Evolutionary conservation across 2,888 invertebrate species (phyloP).

Genomic region (Zaprionus lineosus): DNA sequence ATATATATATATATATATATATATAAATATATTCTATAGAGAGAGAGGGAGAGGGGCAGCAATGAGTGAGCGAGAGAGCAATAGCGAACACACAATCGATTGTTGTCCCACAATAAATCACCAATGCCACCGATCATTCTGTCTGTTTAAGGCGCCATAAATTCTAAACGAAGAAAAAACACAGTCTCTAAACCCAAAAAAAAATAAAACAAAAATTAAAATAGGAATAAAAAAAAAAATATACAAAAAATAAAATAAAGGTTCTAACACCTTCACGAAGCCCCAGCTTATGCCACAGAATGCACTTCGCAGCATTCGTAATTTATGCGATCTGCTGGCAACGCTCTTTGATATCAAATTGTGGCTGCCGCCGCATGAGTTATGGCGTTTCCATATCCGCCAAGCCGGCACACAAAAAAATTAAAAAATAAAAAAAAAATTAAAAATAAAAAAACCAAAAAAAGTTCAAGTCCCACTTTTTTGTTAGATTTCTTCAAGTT

Average conservation of each 20-base stretch:
- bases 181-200: slow-evolving; percentile 1
- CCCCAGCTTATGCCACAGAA: not conserved
- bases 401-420: too few species aligned
- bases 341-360: slow-evolving; percentile 71
- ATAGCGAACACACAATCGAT: slow-evolving; percentile 47
- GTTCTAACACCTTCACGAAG: slow-evolving; percentile 68
- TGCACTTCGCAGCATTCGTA: slow-evolving; percentile 31
- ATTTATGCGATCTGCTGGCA: slow-evolving; percentile 67
- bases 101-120: slow-evolving; percentile 73
- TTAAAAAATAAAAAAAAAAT: slow-evolving; percentile 36
- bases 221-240: too few species aligned
- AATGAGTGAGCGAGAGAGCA: not conserved
- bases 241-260: slow-evolving; percentile 47
- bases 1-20: not conserved
- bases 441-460: not conserved
- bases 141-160: slow-evolving; percentile 72
- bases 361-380: slow-evolving; percentile 65
- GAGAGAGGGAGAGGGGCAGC: not conserved
- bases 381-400: slow-evolving; percentile 68
- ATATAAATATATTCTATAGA: not conserved
- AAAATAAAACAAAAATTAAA: slow-evolving; percentile 19
- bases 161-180: slow-evolving; percentile 47
- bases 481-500: too few species aligned
- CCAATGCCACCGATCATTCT: slow-evolving; percentile 66
- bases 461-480: slow-evolving; percentile 25